These are phyloP conservation scores for Herminia tarsipennalis DNA, from an alignment of 2,888 invertebrate species.

Conservation along the genomic window DNA sequence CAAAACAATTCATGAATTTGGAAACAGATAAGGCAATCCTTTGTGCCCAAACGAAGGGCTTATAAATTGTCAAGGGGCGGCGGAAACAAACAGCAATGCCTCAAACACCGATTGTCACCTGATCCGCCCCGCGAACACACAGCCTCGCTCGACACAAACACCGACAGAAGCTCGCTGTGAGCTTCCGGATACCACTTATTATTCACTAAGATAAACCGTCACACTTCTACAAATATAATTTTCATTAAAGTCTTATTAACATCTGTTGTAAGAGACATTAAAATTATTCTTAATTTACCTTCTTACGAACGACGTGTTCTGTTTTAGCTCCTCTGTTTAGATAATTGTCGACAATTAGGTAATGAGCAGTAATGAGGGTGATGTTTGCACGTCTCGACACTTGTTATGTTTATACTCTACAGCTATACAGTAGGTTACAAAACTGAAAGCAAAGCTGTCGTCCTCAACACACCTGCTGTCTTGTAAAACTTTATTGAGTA, in stretches of 20 bases:
- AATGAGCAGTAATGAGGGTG: too few species aligned
- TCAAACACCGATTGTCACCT: conserved; percentile 52
- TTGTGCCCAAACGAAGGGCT: conserved; percentile 48
- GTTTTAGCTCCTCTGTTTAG: too few species aligned
- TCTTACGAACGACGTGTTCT: too few species aligned
- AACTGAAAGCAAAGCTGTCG: conserved; percentile 48
- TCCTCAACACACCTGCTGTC: conserved; percentile 58
- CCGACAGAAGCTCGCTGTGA: conserved; percentile 19
- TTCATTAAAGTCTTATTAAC: neutral
- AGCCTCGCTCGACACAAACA: conserved; percentile 10
- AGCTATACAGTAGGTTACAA: conserved; percentile 21
- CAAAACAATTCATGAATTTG: conserved; percentile 50
- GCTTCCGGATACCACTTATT: conserved; percentile 26
- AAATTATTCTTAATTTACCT: too few species aligned
- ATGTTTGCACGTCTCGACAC: too few species aligned
- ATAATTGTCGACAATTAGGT: too few species aligned
- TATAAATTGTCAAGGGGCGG: conserved; percentile 51
- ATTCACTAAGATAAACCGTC: conserved; percentile 22
- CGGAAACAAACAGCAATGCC: conserved; percentile 41
- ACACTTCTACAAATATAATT: neutral
- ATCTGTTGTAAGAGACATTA: too few species aligned
- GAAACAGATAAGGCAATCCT: conserved; percentile 46
- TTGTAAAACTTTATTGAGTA: conserved; percentile 66
- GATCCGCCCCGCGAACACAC: conserved; percentile 39
- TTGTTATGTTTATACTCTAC: neutral